phyloP scores from a whole-genome alignment of 2,113 vertebrate genomes.

The Ochotona curzoniae region DNA sequence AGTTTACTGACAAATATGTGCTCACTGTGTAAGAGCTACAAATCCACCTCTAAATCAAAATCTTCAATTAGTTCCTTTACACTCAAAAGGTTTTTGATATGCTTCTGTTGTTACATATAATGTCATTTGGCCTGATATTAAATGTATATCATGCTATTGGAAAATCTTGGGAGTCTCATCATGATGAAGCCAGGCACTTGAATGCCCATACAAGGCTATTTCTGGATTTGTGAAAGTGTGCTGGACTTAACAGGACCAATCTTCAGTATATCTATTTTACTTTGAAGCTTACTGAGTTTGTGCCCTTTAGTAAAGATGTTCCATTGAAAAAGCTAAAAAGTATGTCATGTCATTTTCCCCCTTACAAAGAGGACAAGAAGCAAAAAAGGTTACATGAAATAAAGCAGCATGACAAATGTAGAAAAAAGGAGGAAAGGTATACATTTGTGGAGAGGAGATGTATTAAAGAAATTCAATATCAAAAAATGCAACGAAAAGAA shows the following conservation, averaged over 20 bases:
- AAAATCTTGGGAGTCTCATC: slow-evolving; percentile 1
- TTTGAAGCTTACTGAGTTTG: slow-evolving; percentile 1
- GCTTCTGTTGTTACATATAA: background rate
- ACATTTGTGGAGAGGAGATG: background rate
- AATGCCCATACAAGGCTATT: slow-evolving; percentile 24
- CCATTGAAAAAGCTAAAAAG: slow-evolving; percentile 22
- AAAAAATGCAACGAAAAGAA: background rate
- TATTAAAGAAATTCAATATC: slow-evolving; percentile 40
- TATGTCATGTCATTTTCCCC: background rate
- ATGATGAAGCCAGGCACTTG: slow-evolving; percentile 4
- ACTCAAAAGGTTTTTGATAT: background rate
- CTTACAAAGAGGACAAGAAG: background rate
- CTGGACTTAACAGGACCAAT: slow-evolving; percentile 22
- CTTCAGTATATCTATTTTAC: slow-evolving; percentile 32
- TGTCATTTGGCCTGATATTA: slow-evolving; percentile 1
- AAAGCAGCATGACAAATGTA: background rate
- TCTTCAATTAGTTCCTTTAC: background rate
- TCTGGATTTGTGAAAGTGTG: slow-evolving; percentile 31
- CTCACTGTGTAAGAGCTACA: slow-evolving; percentile 27
- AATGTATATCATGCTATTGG: background rate
- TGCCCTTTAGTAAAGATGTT: slow-evolving; percentile 8
- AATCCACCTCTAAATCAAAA: background rate
- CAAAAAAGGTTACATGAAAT: background rate
- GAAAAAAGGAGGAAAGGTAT: background rate
- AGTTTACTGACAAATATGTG: background rate